Conservation (phyloP, 2,113 vertebrate genomes). For the Stegostoma tigrinum region DNA sequence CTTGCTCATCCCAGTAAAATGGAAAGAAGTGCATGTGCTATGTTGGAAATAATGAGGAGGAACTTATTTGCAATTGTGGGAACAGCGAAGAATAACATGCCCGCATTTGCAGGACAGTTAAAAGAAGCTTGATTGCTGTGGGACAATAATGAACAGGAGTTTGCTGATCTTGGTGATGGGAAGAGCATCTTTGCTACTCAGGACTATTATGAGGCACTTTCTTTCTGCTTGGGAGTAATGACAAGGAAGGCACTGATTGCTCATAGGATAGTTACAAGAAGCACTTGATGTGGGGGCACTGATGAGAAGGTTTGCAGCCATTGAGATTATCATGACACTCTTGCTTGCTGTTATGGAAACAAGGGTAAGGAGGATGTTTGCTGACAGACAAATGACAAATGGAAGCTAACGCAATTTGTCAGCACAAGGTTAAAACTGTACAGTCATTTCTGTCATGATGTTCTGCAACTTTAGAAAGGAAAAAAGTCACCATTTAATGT, state of each 20-base stretch:
- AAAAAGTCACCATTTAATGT: not conserved
- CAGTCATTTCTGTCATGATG: not conserved
- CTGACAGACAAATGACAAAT: not conserved
- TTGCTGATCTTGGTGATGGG: not conserved
- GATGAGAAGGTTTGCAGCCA: not conserved
- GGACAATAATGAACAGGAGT: not conserved
- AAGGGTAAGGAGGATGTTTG: not conserved
- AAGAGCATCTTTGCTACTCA: not conserved
- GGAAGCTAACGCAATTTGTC: not conserved
- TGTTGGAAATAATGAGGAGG: not conserved
- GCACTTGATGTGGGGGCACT: not conserved
- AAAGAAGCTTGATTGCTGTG: not conserved
- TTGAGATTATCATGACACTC: too few relatives aligned
- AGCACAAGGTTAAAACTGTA: not conserved
- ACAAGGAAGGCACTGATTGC: not conserved
- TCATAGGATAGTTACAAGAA: not conserved
- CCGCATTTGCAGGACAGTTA: not conserved
- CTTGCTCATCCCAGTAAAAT: not conserved
- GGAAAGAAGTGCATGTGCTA: too few relatives aligned
- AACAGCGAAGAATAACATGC: not conserved
- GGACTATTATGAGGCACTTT: not conserved
- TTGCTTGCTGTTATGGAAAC: not conserved
- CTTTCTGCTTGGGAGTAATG: not conserved
- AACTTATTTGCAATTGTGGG: not conserved
- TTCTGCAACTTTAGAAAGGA: slow-evolving; percentile 14